Percentiles rank a stretch among this genome's conserved stretches.
phyloP scores from a whole-genome alignment of 2,113 vertebrate genomes.

The Mobula hypostoma region DNA sequence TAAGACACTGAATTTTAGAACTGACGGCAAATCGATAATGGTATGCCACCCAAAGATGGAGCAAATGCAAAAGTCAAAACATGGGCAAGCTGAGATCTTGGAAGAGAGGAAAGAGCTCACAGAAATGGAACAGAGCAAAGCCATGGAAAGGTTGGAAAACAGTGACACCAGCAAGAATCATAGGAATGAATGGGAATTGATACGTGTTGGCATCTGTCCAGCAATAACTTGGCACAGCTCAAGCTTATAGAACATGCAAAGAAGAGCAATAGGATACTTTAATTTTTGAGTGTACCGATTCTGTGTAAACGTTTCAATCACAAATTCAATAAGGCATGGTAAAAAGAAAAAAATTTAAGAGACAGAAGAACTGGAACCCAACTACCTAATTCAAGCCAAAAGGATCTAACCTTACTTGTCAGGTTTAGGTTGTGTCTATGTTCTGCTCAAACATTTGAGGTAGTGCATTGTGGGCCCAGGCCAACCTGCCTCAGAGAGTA shows the following conservation, averaged over 20 bases:
- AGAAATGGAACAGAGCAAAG: background rate
- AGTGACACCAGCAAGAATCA: background rate
- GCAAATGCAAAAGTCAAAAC: background rate
- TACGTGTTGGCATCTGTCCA: background rate
- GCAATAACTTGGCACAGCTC: background rate
- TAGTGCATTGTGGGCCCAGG: no score
- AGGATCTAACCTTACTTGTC: no score
- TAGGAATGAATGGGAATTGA: background rate
- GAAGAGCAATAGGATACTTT: background rate
- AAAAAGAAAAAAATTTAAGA: background rate
- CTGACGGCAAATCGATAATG: background rate
- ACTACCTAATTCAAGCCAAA: no score
- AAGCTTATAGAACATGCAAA: background rate
- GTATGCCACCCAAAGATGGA: background rate
- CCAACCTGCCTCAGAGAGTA: no score
- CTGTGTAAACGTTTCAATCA: background rate
- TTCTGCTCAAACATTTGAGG: no score
- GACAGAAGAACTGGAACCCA: background rate
- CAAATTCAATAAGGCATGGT: background rate
- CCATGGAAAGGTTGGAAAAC: background rate
- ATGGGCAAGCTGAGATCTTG: background rate
- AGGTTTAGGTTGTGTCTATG: no score
- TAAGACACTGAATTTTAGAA: background rate
- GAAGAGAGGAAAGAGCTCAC: background rate
- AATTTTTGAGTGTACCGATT: background rate